Conservation (phyloP, 2,797 vertebrate species). For the Molossus molossus region DNA sequence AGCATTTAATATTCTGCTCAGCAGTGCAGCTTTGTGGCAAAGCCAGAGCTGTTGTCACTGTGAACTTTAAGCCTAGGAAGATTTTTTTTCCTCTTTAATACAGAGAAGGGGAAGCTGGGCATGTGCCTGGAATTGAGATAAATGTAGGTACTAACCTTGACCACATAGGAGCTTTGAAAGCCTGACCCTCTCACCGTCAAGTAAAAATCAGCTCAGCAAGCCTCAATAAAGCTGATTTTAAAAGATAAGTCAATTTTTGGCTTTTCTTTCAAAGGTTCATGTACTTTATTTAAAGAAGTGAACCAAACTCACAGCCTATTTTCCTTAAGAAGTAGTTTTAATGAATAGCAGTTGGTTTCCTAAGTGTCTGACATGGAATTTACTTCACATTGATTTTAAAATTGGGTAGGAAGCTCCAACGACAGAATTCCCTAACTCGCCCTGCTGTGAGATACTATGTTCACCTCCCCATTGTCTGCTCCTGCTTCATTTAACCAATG, state of each 20-base stretch:
- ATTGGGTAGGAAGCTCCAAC: conserved; percentile 66
- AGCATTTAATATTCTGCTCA: conserved; percentile 71
- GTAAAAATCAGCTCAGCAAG: conserved; percentile 50
- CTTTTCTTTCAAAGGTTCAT: conserved; percentile 65
- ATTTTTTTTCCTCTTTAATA: background rate
- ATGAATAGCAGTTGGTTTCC: conserved; percentile 69
- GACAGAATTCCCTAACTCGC: conserved; percentile 61
- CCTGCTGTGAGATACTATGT: conserved; percentile 29
- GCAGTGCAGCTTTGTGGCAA: conserved; percentile 13
- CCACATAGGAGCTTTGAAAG: conserved; percentile 62
- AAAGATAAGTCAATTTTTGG: conserved; percentile 23
- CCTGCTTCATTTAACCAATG: conserved; percentile 71
- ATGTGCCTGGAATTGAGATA: conserved; percentile 40
- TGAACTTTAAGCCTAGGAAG: background rate
- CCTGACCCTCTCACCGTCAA: conserved; percentile 64
- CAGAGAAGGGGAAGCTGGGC: background rate
- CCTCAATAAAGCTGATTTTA: conserved; percentile 56
- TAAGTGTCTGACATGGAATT: conserved; percentile 66
- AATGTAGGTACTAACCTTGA: conserved; percentile 9
- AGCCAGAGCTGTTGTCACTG: conserved; percentile 21
- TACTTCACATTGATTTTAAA: conserved; percentile 76
- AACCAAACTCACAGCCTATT: conserved; percentile 26
- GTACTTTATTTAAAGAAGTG: conserved; percentile 65
- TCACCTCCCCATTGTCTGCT: conserved; percentile 66
- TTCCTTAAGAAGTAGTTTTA: conserved; percentile 75